Evolutionary conservation across 2,797 vertebrate genomes (phyloP), one percentile per base, ranked within the genome.

Genomic region (Brachymystax lenok): DNA sequence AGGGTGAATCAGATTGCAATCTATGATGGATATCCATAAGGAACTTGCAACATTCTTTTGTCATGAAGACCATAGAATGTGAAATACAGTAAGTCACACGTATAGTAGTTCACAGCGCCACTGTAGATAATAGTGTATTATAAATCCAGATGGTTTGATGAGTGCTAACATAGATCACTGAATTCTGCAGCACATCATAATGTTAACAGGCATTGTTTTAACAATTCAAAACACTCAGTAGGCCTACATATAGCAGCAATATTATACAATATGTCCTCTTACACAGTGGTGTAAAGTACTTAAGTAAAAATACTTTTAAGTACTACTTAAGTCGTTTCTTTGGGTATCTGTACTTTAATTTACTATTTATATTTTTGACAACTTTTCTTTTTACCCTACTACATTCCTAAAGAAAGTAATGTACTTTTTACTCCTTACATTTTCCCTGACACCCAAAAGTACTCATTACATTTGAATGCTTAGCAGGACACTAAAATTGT

Each of bases 211-310:
- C 17, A 59, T 10, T 7, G 59, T 61, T 61, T 61, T 10, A 21
- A 4, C 7, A 61, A 61, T 61, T n/a, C n/a, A 24, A 12, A 61
- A 61, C 1, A 61, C 10, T 61, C n/a, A 2, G 7, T 61, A 24
- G n/a, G n/a, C 21, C n/a, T 61, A 61, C 4, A 94, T 91, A 21
- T 40, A 5, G 50, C 35, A 17, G 56, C 19, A n/a, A 24, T 7
- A 19, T 59, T 56, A 56, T 56, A 56, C 40, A 46, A 40, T 2
- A 40, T 10, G 8, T 10, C 8, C 8, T 40, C 8, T 56, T 56
- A n/a, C n/a, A 2, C 33, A 35, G 35, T 35, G 35, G 35, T 35
- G 35, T 35, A 35, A 35, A 35, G 6, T 35, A 35, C 6, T 35
- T 35, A 35, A 35, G 35, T 35, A 35, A 35, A 35, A 35, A 7